A percentile compares a stretch with the other conserved stretches of the same genome.
phyloP scores from a whole-genome alignment of 2,888 invertebrate genomes.

The Microctonus aethiopoides region DNA sequence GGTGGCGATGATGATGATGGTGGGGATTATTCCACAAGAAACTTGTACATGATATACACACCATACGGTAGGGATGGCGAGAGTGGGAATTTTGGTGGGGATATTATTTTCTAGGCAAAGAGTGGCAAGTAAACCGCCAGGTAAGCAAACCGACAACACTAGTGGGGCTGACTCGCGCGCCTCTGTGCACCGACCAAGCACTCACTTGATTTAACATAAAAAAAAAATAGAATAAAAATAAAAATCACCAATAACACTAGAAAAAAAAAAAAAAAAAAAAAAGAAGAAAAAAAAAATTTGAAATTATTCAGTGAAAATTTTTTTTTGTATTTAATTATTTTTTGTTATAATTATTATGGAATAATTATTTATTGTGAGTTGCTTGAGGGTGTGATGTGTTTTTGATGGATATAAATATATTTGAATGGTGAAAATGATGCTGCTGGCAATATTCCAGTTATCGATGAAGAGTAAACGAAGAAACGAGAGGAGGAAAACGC shows the following conservation, averaged over 20 bases:
- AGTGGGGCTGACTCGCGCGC: slow-evolving; percentile 64
- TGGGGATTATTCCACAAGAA: not conserved
- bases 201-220: slow-evolving; percentile 13
- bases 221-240: slow-evolving; percentile 5
- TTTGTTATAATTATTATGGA: no score
- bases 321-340: no score
- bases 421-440: slow-evolving; percentile 39
- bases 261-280: no score
- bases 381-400: no score
- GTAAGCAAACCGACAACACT: slow-evolving; percentile 60
- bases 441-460: slow-evolving; percentile 46
- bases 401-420: no score
- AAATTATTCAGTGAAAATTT: no score
- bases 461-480: slow-evolving; percentile 31
- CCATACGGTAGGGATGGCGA: not conserved
- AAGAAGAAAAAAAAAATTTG: no score
- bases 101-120: slow-evolving; percentile 56
- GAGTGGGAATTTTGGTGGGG: slow-evolving; percentile 60
- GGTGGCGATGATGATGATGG: not conserved
- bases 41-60: not conserved
- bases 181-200: slow-evolving; percentile 43
- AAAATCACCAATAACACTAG: not conserved
- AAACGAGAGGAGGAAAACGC: slow-evolving; percentile 36
- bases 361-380: no score
- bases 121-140: slow-evolving; percentile 56